phyloP scores from a whole-genome alignment of 2,113 vertebrate genomes.

The Cyphomyrus discorhynchus region DNA sequence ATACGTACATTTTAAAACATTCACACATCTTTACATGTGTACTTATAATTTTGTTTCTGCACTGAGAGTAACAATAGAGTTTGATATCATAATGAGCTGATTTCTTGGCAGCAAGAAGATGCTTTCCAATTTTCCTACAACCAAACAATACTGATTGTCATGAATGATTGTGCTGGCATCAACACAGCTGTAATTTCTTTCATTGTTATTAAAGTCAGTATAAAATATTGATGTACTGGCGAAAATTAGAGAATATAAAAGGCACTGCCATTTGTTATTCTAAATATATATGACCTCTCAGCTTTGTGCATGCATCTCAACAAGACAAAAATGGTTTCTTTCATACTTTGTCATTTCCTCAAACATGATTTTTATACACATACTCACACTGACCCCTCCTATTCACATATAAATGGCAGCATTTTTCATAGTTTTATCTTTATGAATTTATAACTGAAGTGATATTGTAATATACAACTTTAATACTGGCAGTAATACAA shows the following conservation, averaged over 20 bases:
- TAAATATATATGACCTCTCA: conserved; percentile 70
- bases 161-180: conserved; percentile 18
- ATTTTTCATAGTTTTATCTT: background rate
- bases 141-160: conserved; percentile 20
- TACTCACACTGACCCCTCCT: background rate
- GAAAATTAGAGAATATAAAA: conserved; percentile 77
- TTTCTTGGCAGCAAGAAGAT: conserved; percentile 25
- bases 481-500: background rate
- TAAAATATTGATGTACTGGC: conserved; percentile 64
- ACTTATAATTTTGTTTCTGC: conserved; percentile 57
- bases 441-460: background rate
- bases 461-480: background rate
- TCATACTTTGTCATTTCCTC: conserved; percentile 32
- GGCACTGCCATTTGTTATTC: conserved; percentile 92
- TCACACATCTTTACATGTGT: conserved; percentile 31
- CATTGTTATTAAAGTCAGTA: conserved; percentile 50
- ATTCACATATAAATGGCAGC: background rate
- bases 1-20: conserved; percentile 28
- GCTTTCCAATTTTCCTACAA: conserved; percentile 37
- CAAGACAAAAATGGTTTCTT: conserved; percentile 63
- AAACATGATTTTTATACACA: conserved; percentile 20
- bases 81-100: conserved; percentile 35
- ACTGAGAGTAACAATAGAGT: conserved; percentile 57
- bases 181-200: conserved; percentile 31
- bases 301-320: conserved; percentile 74